Base-by-base conservation (phyloP, 2,113 vertebrate species). In the Entelurus aequoreus region DNA sequence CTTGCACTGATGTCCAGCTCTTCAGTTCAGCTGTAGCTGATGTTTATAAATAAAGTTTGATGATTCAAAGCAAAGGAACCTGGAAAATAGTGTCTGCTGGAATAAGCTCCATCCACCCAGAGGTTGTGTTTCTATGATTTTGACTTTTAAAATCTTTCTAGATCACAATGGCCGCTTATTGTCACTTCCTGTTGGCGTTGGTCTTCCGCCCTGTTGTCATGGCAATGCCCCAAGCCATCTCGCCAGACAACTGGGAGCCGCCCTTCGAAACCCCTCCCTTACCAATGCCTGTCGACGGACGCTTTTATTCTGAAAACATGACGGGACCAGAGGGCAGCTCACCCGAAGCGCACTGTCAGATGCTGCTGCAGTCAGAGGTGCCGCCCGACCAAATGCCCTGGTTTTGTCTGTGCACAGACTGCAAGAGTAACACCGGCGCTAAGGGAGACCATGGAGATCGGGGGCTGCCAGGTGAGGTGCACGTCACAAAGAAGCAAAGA, bases 381-480 rank as follows among this genome's bases (percentile, higher is more conserved):
- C 59, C 82, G 3, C 53, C 74, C 0, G 61, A 79, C 7, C 70
- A 85, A 28, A 65, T 89, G 4, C 89, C 88, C 37, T 86, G 83
- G 82, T 86, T 59, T 77, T 91, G 88, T 65, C 65, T 84, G 47
- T 90, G 88, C 68, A 72, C 71, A 6, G 67, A 62, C 6, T 89
- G 88, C 50, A 63, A 76, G 47, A 80, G 59, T 48, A 69, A 14
- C 21, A 14, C 15, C 6, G 88, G 86, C 1, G 71, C 77, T 63
- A 90, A 87, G 60, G 88, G 88, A 16, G 84, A 83, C 36, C 8
- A 6, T 1, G 88, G 88, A 16, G 82, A 79, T 28, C 57, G 71
- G 0, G 86, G 90, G 16, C 66, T 86, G 38, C 71, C 80, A 80
- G 88, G 88, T 90, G 46, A 55, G 10, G 14, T 37, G 10, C 9